Conservation (phyloP, 2,113 vertebrate genomes). For the Gymnobelideus leadbeateri region DNA sequence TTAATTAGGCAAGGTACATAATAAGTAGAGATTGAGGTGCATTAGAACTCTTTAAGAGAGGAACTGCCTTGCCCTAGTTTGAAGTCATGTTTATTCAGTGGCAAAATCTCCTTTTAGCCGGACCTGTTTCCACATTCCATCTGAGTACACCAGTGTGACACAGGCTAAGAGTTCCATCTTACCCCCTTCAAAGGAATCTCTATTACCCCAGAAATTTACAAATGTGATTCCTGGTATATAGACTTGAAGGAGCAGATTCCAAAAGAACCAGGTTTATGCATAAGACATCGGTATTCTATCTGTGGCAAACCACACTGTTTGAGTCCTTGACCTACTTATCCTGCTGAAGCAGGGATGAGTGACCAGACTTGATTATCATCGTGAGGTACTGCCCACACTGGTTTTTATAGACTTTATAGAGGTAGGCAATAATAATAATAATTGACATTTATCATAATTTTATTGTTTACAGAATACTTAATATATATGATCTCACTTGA, state of each 20-base stretch:
- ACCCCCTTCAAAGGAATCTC: neutral
- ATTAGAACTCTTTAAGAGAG: neutral
- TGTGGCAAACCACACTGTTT: neutral
- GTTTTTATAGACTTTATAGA: neutral
- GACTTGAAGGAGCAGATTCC: neutral
- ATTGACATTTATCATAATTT: neutral
- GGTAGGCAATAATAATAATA: neutral
- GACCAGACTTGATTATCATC: conserved; percentile 8
- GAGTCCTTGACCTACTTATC: neutral
- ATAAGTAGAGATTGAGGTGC: neutral
- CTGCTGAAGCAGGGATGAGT: neutral
- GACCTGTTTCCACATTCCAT: neutral
- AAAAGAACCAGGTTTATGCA: neutral
- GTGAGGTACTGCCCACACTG: neutral
- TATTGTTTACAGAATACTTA: neutral
- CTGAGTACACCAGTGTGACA: neutral
- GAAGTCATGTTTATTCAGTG: neutral
- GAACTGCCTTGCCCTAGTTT: neutral
- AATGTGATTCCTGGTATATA: neutral
- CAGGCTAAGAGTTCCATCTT: neutral
- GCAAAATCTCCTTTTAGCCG: neutral
- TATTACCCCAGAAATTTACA: neutral
- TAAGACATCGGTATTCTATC: neutral
- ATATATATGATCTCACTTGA: neutral
- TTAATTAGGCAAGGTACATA: neutral